These are phyloP conservation scores for Lepetodrilus schrolli DNA, from an alignment of 2,888 invertebrate genomes.

Conservation along the genomic window DNA sequence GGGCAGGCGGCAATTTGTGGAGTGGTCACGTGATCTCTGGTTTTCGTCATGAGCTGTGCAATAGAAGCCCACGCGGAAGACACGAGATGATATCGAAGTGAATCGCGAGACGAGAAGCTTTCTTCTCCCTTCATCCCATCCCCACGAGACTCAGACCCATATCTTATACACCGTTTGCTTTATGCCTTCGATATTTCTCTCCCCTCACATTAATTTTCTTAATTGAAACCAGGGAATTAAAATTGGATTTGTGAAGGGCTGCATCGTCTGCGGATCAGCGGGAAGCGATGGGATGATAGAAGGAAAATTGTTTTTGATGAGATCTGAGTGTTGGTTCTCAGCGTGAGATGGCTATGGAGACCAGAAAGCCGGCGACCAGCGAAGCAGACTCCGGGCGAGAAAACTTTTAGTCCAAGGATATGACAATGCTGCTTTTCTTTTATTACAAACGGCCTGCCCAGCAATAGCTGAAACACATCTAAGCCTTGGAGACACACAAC, in stretches of 20 bases:
- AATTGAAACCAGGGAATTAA: conserved; percentile 37
- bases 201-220: conserved; percentile 37
- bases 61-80: conserved; percentile 24
- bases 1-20: conserved; percentile 30
- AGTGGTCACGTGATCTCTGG: conserved; percentile 30
- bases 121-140: conserved; percentile 28
- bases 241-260: conserved; percentile 34
- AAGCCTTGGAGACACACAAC: conserved; percentile 27
- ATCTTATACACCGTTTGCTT: conserved; percentile 35
- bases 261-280: conserved; percentile 17
- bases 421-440: conserved; percentile 9
- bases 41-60: conserved; percentile 32
- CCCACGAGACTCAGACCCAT: conserved; percentile 18
- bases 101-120: conserved; percentile 17
- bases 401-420: not conserved
- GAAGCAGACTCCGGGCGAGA: not conserved
- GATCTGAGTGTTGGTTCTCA: conserved; percentile 28
- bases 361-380: not conserved
- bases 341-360: not conserved
- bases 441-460: conserved; percentile 14
- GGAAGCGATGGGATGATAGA: conserved; percentile 33
- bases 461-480: conserved; percentile 27
- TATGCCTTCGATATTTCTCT: conserved; percentile 34
- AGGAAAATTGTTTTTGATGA: conserved; percentile 37
- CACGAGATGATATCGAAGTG: conserved; percentile 27